phyloP scores from a whole-genome alignment of 1,140 invertebrate genomes.

The Drosophila lini region DNA sequence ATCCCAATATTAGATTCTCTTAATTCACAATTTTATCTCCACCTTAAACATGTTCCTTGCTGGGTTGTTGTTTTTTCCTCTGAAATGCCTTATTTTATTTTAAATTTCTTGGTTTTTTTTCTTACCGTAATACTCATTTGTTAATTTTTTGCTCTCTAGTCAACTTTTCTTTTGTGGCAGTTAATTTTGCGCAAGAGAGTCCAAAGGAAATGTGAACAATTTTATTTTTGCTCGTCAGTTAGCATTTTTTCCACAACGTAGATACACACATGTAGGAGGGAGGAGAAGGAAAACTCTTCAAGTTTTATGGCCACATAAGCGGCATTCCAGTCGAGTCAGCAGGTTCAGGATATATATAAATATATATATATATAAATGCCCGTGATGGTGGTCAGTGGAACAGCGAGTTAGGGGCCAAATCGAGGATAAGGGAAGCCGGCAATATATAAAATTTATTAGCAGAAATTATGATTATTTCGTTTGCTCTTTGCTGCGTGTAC shows the following conservation, averaged over 20 bases:
- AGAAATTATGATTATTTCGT: conserved; percentile 82
- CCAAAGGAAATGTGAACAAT: conserved; percentile 45
- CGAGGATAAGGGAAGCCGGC: conserved; percentile 16
- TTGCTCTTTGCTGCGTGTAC: conserved; percentile 74
- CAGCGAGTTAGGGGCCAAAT: neutral
- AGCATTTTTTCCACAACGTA: conserved; percentile 21
- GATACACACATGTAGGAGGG: conserved; percentile 3
- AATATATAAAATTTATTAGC: conserved; percentile 83
- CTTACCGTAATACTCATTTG: conserved; percentile 34
- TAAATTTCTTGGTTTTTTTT: neutral
- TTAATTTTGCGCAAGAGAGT: conserved; percentile 58
- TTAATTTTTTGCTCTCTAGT: conserved; percentile 20
- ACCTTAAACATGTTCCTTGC: conserved; percentile 31
- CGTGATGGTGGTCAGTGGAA: conserved; percentile 15
- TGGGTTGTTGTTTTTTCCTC: neutral
- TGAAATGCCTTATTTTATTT: conserved; percentile 10
- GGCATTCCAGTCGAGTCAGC: conserved; percentile 68
- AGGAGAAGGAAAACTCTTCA: conserved; percentile 48
- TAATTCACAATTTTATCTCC: neutral
- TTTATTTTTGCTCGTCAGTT: conserved; percentile 29
- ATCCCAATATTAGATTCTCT: neutral
- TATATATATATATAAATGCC: conserved; percentile 1
- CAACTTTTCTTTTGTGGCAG: conserved; percentile 40
- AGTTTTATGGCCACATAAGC: conserved; percentile 75
- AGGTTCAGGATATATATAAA: conserved; percentile 20